Conservation (phyloP, 2,797 vertebrate genomes). For the Nannoperca obscura region DNA sequence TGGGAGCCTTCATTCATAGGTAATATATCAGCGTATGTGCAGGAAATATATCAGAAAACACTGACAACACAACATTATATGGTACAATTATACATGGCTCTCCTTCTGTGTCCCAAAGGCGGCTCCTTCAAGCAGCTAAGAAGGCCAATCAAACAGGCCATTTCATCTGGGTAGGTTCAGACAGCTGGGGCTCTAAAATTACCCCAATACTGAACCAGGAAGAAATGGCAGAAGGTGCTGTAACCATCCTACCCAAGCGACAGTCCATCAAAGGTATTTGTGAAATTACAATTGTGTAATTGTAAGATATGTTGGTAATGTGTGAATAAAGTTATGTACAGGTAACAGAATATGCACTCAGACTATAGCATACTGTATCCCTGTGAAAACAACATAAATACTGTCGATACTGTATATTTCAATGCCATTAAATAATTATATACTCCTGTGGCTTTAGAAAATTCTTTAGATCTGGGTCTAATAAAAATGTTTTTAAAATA, state of each 20-base stretch:
- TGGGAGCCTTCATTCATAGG: neutral
- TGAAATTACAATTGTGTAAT: neutral
- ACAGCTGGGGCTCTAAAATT: conserved; percentile 98
- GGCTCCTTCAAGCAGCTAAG: conserved; percentile 92
- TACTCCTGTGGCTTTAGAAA: neutral
- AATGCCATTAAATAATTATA: neutral
- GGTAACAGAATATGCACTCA: neutral
- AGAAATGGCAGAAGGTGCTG: conserved; percentile 93
- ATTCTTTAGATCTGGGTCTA: neutral
- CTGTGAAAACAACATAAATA: neutral
- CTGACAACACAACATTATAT: neutral
- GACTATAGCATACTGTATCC: neutral
- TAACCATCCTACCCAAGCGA: conserved; percentile 94
- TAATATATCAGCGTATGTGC: neutral
- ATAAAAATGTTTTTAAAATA: neutral
- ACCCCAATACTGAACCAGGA: conserved; percentile 92
- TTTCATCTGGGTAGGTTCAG: conserved; percentile 97
- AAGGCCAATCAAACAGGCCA: conserved; percentile 95
- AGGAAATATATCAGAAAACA: conserved; percentile 14
- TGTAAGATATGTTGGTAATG: neutral
- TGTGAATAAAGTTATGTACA: too few relatives aligned
- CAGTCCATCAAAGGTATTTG: conserved; percentile 92
- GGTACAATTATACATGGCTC: conserved; percentile 13
- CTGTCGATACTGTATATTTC: neutral
- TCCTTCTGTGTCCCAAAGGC: conserved; percentile 77